Evolutionary conservation across 1,140 invertebrate species (phyloP), one percentile per base, ranked within the genome.

Genomic region (Drosophila ohnishii): DNA sequence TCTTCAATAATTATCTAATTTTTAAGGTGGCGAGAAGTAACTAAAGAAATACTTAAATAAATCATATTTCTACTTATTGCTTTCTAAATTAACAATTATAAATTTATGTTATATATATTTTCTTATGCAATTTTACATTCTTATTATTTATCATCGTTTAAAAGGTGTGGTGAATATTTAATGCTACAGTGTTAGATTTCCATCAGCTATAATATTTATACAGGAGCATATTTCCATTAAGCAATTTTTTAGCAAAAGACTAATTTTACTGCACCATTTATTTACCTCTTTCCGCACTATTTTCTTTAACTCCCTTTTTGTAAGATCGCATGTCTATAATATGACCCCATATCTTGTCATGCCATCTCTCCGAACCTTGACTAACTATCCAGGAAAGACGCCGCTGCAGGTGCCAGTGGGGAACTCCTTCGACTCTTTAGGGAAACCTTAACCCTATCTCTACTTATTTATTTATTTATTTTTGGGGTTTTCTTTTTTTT

Each of bases 361-460:
- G 65, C 37, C 35, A 67, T 53, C 61, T 14, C 5, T 10, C 13
- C 22, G 34, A 71, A 30, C 50, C 67, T 58, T 71, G 65, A 69
- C 47, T 53, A 47, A 64, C 42, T 66, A 37, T 48, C 60, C 25
- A 10, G 16, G 32, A 22, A 66, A 65, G 63, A 30, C 16, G 34
- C 51, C 53, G 22, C 66, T 70, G 42, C 28, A 71, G 66, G 69
- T 71, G 69, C 51, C 53, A 50, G 65, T n/a, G n/a, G 69, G 44
- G 14, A 50, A 62, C 69, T 60, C 56, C 67, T 40, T 7, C 10
- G 13, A 5, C 9, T 13, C n/a, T 19, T 19, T 14, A 6, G 19
- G 13, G n/a, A 70, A 70, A 71, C 51, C 67, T 35, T 48, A 40
- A 50, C 53, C 69, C 69, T 72, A 71, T 59, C 51, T 37, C 34